These are phyloP conservation scores for Antechinus stuartii DNA, from an alignment of 2,113 vertebrate species.

Conservation along the genomic window DNA sequence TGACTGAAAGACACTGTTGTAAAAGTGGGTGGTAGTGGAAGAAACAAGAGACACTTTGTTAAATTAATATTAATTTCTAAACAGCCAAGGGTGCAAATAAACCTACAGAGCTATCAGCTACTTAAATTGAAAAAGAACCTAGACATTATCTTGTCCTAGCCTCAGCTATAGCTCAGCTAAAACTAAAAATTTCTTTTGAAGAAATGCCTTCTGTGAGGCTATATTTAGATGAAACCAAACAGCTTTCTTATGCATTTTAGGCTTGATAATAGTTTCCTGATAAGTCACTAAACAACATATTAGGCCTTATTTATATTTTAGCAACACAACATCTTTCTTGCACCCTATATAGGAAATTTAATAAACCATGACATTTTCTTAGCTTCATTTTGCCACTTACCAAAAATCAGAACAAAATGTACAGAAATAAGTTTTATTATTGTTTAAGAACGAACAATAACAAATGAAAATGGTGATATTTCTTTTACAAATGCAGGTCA, in stretches of 20 bases:
- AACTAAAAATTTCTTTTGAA: not conserved
- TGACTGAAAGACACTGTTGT: not conserved
- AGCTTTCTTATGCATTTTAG: not conserved
- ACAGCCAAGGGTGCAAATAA: not conserved
- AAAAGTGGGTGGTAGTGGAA: not conserved
- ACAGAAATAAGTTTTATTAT: not conserved
- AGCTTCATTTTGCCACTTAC: not conserved
- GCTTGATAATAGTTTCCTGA: not conserved
- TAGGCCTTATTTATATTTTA: not conserved
- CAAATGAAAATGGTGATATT: not conserved
- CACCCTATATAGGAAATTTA: not conserved
- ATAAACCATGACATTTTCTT: not conserved
- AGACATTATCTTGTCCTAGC: not conserved
- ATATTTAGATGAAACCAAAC: not conserved
- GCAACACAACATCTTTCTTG: not conserved
- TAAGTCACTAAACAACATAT: not conserved
- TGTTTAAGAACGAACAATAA: not conserved
- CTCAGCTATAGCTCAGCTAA: not conserved
- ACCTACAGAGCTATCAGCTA: not conserved
- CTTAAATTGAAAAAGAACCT: not conserved
- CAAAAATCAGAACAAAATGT: not conserved
- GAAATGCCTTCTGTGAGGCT: not conserved
- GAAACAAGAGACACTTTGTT: not conserved
- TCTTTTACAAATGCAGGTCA: not conserved
- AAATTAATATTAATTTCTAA: not conserved